These are phyloP conservation scores for Zygogramma bicolorata DNA, from an alignment of 2,888 invertebrate species.

Conservation along the genomic window DNA sequence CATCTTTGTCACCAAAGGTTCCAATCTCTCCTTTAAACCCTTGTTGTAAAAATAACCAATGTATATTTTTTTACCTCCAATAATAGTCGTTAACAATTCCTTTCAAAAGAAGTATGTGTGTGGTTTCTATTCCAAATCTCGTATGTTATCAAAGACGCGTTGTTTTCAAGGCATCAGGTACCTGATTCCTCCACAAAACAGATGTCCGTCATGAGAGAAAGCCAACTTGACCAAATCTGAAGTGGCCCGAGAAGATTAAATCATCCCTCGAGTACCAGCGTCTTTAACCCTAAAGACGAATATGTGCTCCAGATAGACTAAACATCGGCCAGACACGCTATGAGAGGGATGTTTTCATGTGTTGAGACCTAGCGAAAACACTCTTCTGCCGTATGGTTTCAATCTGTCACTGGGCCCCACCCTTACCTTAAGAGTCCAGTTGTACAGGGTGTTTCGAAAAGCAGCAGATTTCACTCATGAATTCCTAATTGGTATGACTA, in stretches of 20 bases:
- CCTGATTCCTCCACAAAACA: background rate
- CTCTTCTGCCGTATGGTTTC: slow-evolving; percentile 64
- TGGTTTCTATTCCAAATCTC: background rate
- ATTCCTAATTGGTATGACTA: no score
- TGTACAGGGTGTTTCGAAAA: slow-evolving; percentile 41
- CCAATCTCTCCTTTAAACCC: no score
- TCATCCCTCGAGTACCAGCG: slow-evolving; percentile 14
- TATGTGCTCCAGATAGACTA: slow-evolving; percentile 56
- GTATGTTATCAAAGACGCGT: background rate
- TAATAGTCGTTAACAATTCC: no score
- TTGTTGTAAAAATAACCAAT: no score
- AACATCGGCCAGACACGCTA: slow-evolving; percentile 57
- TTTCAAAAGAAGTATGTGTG: no score
- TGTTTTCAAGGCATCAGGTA: no score
- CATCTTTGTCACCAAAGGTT: no score
- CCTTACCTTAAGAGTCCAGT: slow-evolving; percentile 43
- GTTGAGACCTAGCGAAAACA: slow-evolving; percentile 55
- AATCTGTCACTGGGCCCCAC: slow-evolving; percentile 66
- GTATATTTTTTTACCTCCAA: no score
- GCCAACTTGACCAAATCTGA: slow-evolving; percentile 29
- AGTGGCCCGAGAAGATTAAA: slow-evolving; percentile 14
- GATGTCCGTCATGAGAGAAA: background rate
- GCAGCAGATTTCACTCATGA: no score
- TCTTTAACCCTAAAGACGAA: slow-evolving; percentile 31
- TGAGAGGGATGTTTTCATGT: slow-evolving; percentile 58